Evolutionary conservation across 2,888 invertebrate species (phyloP), one percentile per base, ranked within the genome.

Genomic region (Octodonta nipae): DNA sequence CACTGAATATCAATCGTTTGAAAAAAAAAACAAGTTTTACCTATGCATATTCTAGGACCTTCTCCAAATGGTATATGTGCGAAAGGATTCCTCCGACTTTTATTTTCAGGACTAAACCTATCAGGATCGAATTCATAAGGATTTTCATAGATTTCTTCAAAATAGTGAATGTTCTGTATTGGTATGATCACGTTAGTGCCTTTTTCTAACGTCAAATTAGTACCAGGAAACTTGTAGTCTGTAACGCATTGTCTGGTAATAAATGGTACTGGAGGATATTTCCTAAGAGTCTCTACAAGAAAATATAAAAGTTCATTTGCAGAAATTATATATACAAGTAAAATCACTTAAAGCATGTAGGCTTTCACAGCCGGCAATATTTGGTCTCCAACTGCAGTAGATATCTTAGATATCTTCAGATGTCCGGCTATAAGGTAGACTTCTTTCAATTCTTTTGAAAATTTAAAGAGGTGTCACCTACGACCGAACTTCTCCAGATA

Each of bases 61-160:
- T 44, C 41, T 1, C 45, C 46, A 30, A 44, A 46, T 1, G 42
- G 40, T n/a, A 47, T 26, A 31, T 40, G 31, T 3, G 43, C 35
- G 16, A 40, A 45, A 5, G 26, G 38, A 31, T 38, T 33, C 15
- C 29, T 38, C 2, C 12, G n/a, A 4, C 32, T 12, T 16, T 37
- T 42, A 6, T 42, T 45, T 25, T 38, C 44, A 4, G 38, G 38
- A 10, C 12, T 37, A 37, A 44, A 46, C 13, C 44, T 32, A 4
- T 46, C 46, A 8, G 46, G 44, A 33, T 46, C 41, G 17, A 46
- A 46, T 6, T 26, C 37, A n/a, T 38, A 30, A 1, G 46, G 41
- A 24, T 41, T 31, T 12, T 38, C 34, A 24, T 41, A 44, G 35
- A 39, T 39, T 5, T 37, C 39, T n/a, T 40, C 34, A 26, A 43